Percentiles rank a stretch among this genome's conserved stretches.
These are phyloP conservation scores for Ptycholaimellus sp. DNA, from an alignment of 2,888 invertebrate genomes.

Conservation along the genomic window DNA sequence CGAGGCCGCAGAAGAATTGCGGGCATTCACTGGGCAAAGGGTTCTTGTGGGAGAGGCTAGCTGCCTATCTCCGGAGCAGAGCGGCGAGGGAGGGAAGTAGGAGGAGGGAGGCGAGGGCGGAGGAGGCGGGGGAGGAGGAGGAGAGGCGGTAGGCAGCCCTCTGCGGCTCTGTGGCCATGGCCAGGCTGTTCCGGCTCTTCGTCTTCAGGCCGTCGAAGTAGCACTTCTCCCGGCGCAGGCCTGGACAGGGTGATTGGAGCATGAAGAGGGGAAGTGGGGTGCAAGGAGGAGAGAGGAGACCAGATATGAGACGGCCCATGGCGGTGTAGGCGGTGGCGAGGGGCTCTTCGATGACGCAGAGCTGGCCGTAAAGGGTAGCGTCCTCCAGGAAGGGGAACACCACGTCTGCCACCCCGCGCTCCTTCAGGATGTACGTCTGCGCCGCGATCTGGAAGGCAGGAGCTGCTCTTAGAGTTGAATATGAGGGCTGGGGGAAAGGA, in stretches of 20 bases:
- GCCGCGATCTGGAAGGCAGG: slow-evolving; percentile 10
- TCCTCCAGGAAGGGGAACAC: slow-evolving; percentile 12
- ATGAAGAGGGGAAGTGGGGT: too few species aligned
- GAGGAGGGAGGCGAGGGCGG: not conserved
- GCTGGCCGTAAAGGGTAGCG: slow-evolving; percentile 13
- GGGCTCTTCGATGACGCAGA: slow-evolving; percentile 16
- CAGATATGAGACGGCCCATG: slow-evolving; percentile 13
- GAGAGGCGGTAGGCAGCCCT: not conserved
- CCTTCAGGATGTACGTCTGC: slow-evolving; percentile 11
- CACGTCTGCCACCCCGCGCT: slow-evolving; percentile 10
- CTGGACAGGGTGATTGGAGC: too few species aligned
- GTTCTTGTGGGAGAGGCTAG: too few species aligned
- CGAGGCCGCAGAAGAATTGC: too few species aligned
- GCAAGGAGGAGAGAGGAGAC: too few species aligned
- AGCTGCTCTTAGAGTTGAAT: too few species aligned
- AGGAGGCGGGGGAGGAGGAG: not conserved
- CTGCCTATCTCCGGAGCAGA: not conserved
- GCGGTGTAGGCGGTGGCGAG: slow-evolving; percentile 14
- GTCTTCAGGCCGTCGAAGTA: slow-evolving; percentile 11
- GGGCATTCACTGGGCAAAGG: too few species aligned
- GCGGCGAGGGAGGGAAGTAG: not conserved
- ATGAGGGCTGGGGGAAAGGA: too few species aligned
- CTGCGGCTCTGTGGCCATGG: not conserved
- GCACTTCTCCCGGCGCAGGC: too few species aligned
- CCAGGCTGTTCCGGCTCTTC: not conserved